Conservation (phyloP, 1,140 invertebrate genomes). For the Laodelphax striatellus region DNA sequence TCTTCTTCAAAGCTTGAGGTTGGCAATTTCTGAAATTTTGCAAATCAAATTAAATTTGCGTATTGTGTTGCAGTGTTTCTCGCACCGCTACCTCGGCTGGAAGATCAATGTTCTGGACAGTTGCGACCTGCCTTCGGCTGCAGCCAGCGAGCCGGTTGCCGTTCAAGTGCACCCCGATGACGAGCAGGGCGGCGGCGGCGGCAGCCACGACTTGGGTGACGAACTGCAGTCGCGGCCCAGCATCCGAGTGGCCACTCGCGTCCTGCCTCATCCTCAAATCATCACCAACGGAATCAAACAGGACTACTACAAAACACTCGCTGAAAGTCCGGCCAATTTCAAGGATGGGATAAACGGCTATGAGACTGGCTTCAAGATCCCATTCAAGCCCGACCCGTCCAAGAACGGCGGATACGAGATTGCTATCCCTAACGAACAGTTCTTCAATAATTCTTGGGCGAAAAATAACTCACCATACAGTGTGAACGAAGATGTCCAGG, state of each 20-base stretch:
- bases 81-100: constrained; percentile 86
- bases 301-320: constrained; percentile 9
- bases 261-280: constrained; percentile 44
- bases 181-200: constrained; percentile 13
- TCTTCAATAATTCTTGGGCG: background rate
- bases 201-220: constrained; percentile 27
- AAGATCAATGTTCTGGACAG: constrained; percentile 82
- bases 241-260: constrained; percentile 52
- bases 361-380: background rate
- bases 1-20: too few relatives aligned
- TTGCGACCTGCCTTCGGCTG: constrained; percentile 44
- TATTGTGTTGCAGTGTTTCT: constrained; percentile 59
- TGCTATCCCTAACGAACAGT: background rate
- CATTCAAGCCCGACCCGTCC: background rate
- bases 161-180: constrained; percentile 32
- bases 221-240: constrained; percentile 47
- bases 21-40: too few relatives aligned
- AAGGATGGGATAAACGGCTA: background rate
- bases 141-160: constrained; percentile 38
- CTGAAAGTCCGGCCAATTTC: constrained; percentile 6
- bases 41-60: background rate
- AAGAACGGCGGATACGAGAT: background rate
- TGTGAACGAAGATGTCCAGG: background rate
- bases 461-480: background rate
- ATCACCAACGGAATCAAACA: background rate